Conservation (phyloP, 2,888 invertebrate species). For the Pardosa pseudoannulata region DNA sequence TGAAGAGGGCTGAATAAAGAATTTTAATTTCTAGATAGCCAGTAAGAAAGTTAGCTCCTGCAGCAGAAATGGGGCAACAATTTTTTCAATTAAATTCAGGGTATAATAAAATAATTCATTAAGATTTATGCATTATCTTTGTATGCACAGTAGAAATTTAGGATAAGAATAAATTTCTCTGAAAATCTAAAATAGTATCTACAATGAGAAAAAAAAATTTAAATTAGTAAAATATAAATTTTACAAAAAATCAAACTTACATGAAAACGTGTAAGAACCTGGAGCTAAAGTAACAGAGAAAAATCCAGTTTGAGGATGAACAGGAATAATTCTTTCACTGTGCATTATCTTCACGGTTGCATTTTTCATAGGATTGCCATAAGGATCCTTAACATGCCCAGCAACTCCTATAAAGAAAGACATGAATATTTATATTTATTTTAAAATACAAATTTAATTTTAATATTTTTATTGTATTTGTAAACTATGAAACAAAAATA, state of each 20-base stretch:
- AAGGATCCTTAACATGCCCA: slow-evolving; percentile 67
- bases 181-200: too few relatives aligned
- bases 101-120: too few relatives aligned
- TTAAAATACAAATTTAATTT: not conserved
- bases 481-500: too few relatives aligned
- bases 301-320: slow-evolving; percentile 84
- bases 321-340: slow-evolving; percentile 80
- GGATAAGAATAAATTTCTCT: too few relatives aligned
- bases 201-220: slow-evolving; percentile 14
- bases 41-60: too few relatives aligned
- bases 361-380: slow-evolving; percentile 55
- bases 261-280: slow-evolving; percentile 82
- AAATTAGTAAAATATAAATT: not conserved
- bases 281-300: slow-evolving; percentile 85
- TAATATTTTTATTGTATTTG: too few relatives aligned
- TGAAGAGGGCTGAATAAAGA: too few relatives aligned
- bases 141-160: too few relatives aligned
- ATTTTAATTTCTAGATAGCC: too few relatives aligned
- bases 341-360: slow-evolving; percentile 54
- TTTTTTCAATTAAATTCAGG: too few relatives aligned
- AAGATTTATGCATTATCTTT: too few relatives aligned
- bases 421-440: not conserved
- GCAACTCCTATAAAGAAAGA: slow-evolving; percentile 74
- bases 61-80: too few relatives aligned
- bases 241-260: slow-evolving; percentile 76